Evolutionary conservation across 2,888 invertebrate genomes (phyloP).

Genomic region (Cantharis lateralis): DNA sequence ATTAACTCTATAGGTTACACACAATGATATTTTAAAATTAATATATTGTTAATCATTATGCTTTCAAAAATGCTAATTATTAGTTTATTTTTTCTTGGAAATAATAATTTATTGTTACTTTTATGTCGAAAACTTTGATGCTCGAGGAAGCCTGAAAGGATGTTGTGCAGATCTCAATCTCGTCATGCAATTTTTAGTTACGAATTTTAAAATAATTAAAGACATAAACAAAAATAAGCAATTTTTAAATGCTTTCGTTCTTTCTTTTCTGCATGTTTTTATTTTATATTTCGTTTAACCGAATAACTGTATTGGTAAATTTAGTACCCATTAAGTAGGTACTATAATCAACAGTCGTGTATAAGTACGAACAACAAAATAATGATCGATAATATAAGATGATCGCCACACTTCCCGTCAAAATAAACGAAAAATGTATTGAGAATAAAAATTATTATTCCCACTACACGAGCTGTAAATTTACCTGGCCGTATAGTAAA

Average conservation of each 20-base stretch:
- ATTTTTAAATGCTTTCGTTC: no score
- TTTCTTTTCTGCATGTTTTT: background rate
- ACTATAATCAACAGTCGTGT: background rate
- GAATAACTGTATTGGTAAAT: no score
- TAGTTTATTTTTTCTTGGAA: background rate
- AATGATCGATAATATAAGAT: background rate
- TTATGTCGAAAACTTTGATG: background rate
- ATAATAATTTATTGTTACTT: background rate
- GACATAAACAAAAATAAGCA: background rate
- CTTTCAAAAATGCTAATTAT: background rate
- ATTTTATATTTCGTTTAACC: background rate
- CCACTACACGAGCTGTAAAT: background rate
- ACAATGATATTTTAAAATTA: background rate
- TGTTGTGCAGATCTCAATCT: background rate
- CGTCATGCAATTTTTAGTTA: background rate
- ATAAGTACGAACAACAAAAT: background rate
- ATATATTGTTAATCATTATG: background rate
- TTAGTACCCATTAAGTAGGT: no score
- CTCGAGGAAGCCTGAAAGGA: background rate
- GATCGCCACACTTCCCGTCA: background rate
- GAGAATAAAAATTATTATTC: background rate
- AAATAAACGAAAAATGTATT: background rate
- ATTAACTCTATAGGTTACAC: background rate
- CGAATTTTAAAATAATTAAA: background rate
- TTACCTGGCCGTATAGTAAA: background rate